Conservation (phyloP, 2,888 invertebrate genomes). For the Folsomia manolachei region DNA sequence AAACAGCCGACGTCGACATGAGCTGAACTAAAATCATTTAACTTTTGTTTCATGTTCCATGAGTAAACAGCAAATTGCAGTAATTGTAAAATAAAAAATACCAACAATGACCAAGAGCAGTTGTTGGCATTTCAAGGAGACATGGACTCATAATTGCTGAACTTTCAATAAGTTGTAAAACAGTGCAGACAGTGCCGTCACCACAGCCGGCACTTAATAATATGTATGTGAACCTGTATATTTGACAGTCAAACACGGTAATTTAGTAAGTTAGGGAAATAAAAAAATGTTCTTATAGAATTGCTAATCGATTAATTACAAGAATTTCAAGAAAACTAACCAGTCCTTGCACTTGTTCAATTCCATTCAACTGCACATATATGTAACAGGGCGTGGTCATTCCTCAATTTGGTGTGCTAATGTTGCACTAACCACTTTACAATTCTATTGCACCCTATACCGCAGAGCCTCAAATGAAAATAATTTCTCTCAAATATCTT, state of each 20-base stretch:
- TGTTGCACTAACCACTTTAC: neutral
- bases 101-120: no score
- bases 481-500: neutral
- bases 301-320: neutral
- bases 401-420: neutral
- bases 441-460: neutral
- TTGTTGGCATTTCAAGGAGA: no score
- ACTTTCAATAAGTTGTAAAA: no score
- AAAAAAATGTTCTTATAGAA: neutral
- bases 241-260: neutral
- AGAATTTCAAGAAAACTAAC: neutral
- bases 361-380: neutral
- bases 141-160: no score
- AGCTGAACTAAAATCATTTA: no score
- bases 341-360: neutral
- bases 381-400: neutral
- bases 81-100: no score
- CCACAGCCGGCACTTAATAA: no score
- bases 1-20: neutral
- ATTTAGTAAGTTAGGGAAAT: neutral
- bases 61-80: no score
- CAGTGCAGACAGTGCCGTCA: no score
- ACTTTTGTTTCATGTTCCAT: no score
- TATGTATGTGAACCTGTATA: no score
- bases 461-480: neutral